Percentiles rank a stretch among this genome's conserved stretches.
phyloP scores from a whole-genome alignment of 2,888 invertebrate species.

The Lasioglossum malachurum region DNA sequence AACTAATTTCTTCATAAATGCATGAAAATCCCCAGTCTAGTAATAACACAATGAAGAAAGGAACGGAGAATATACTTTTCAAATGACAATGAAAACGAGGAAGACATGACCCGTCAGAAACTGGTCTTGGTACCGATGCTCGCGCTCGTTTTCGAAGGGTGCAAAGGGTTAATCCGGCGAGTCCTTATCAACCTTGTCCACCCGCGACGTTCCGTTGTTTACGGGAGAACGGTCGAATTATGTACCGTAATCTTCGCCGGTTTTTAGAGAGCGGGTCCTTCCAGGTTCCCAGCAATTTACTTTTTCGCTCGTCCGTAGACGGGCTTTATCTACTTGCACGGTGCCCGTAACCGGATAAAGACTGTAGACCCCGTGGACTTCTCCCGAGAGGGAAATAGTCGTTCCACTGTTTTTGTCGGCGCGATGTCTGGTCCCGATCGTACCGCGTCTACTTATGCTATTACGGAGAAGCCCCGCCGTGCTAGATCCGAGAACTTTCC shows the following conservation, averaged over 20 bases:
- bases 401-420: not conserved
- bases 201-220: constrained; percentile 6
- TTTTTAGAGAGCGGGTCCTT: not conserved
- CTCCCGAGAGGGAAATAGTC: not conserved
- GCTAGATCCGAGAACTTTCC: not conserved
- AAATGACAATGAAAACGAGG: too few relatives aligned
- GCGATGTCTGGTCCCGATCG: constrained; percentile 14
- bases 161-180: not conserved
- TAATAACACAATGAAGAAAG: too few relatives aligned
- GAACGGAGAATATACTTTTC: too few relatives aligned
- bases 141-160: not conserved
- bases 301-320: not conserved
- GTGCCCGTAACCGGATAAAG: not conserved
- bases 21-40: too few relatives aligned
- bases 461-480: not conserved
- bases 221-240: constrained; percentile 15
- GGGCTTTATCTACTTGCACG: constrained; percentile 22
- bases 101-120: not conserved
- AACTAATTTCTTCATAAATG: too few relatives aligned
- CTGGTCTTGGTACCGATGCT: not conserved
- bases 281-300: constrained; percentile 11
- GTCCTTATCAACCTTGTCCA: constrained; percentile 14
- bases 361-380: not conserved
- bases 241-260: constrained; percentile 21
- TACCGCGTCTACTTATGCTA: constrained; percentile 25